Base-by-base conservation (phyloP, 2,113 vertebrate species). In the Phalacrocorax pelagicus region DNA sequence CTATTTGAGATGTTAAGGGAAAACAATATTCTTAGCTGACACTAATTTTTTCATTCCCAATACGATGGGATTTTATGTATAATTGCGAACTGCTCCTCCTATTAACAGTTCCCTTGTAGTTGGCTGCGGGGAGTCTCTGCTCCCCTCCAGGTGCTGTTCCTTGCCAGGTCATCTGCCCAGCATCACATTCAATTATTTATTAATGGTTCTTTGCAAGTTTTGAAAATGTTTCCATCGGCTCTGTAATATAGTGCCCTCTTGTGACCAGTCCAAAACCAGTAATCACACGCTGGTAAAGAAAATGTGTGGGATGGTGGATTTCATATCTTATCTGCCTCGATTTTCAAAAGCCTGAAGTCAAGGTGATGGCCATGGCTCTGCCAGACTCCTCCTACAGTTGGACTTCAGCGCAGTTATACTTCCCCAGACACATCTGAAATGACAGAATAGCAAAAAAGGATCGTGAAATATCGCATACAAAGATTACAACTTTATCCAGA, bases 231-330 rank as follows among this genome's bases (percentile, higher is more conserved):
- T 82, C 40, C 26, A 32, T 23, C 1, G 38, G 32, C 54, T 97
- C 78, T 96, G 52, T 91, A 85, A 86, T 81, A 62, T 86, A 94
- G 84, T 97, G 97, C 96, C 97, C 96, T 90, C 97, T 92, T 87
- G 98, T 97, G 98, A 96, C 89, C 24, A 23, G 40, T 46, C 38
- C 18, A 10, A 44, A 65, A 3, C 18, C 6, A 22, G 20, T 36
- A 72, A 21, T 61, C 1, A 3, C 4, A 5, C 10, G 7, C 30
- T 2, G 0, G 34, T 36, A 51, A 52, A 46, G 7, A 21, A 54
- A 75, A 46, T 4, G 0, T n/a, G 63, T 69, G 24, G 17, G 13
- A 11, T 36, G 27, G 18, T 73, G 49, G 15, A 57, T 86, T 78
- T 66, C 13, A 8, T 46, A 13, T 62, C 44, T 36, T 49, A 6